phyloP scores from a whole-genome alignment of 2,888 invertebrate species.

The Melinopterus prodromus region DNA sequence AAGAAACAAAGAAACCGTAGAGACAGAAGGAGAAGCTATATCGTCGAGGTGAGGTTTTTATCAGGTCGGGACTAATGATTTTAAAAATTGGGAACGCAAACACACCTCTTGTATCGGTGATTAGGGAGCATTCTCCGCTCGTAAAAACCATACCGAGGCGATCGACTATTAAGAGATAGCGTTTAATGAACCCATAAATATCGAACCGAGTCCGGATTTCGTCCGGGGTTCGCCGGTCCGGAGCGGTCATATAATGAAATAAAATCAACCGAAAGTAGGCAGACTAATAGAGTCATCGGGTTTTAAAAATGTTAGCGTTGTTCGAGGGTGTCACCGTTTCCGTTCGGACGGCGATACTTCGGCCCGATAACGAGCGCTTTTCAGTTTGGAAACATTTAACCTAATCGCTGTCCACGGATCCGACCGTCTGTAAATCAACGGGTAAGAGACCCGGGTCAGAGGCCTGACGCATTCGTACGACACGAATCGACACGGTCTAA shows the following conservation, averaged over 20 bases:
- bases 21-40: not conserved
- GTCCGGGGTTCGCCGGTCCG: not conserved
- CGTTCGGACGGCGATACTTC: slow-evolving; percentile 51
- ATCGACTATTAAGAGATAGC: slow-evolving; percentile 37
- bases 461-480: not conserved
- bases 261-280: slow-evolving; percentile 53
- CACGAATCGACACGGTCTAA: slow-evolving; percentile 7
- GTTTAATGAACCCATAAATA: slow-evolving; percentile 39
- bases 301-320: slow-evolving; percentile 54
- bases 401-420: slow-evolving; percentile 56
- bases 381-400: slow-evolving; percentile 55
- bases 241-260: slow-evolving; percentile 41
- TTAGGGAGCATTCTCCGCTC: slow-evolving; percentile 5
- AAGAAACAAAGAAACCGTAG: not conserved
- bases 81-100: slow-evolving; percentile 18
- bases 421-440: slow-evolving; percentile 55
- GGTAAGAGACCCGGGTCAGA: slow-evolving; percentile 30
- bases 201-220: not conserved
- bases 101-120: slow-evolving; percentile 6
- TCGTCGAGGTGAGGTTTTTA: not conserved
- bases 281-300: slow-evolving; percentile 58
- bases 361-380: slow-evolving; percentile 47
- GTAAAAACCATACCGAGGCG: slow-evolving; percentile 17
- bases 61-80: slow-evolving; percentile 17
- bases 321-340: slow-evolving; percentile 58